These are phyloP conservation scores for Neuroterus valhalla DNA, from an alignment of 1,140 invertebrate genomes.

Conservation along the genomic window DNA sequence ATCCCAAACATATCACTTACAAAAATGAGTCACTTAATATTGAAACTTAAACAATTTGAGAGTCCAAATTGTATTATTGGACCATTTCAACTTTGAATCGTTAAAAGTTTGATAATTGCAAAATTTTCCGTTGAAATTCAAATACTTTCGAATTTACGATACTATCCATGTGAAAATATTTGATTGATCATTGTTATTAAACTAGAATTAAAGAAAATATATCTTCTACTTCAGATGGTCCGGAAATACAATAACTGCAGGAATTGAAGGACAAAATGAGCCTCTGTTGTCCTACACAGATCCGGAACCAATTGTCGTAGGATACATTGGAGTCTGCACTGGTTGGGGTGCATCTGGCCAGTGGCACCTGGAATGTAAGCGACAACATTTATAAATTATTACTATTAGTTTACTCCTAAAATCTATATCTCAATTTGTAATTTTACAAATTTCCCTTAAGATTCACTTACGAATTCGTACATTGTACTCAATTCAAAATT, in stretches of 20 bases:
- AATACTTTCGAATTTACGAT: no score
- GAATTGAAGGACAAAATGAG: conserved; percentile 81
- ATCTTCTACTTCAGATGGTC: conserved; percentile 77
- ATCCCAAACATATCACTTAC: no score
- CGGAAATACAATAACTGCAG: conserved; percentile 80
- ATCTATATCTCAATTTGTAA: conserved; percentile 37
- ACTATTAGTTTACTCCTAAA: neutral
- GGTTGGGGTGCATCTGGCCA: conserved; percentile 89
- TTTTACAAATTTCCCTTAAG: no score
- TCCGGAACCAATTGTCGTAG: conserved; percentile 78
- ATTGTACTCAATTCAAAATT: neutral
- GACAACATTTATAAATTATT: neutral
- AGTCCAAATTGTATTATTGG: no score
- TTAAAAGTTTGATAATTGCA: no score
- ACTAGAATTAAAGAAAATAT: neutral
- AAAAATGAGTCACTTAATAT: no score
- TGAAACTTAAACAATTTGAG: no score
- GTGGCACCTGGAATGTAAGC: conserved; percentile 87
- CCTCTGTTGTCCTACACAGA: conserved; percentile 84
- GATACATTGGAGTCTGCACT: conserved; percentile 87
- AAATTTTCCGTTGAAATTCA: no score
- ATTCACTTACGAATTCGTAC: no score
- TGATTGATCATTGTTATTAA: neutral
- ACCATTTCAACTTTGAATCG: no score
- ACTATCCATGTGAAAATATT: no score